Evolutionary conservation across 2,888 invertebrate genomes (phyloP), one percentile per base, ranked within the genome.

Genomic region (Steinernema carpocapsae): DNA sequence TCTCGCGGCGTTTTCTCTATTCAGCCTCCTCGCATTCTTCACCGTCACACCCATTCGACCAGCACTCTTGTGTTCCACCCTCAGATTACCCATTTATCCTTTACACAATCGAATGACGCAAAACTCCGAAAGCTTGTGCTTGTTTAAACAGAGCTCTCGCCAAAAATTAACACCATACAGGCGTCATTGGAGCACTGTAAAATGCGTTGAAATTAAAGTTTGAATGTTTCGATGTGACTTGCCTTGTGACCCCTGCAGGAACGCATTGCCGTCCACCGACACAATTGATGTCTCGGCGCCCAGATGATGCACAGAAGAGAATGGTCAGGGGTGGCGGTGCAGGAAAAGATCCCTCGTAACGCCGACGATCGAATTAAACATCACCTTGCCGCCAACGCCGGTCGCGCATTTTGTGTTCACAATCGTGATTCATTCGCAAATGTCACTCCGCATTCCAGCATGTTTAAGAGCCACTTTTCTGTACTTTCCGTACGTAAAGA

Each of bases 21-120:
- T 56, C 56, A 56, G 14, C 56, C 22, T 52, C 37, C 10, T 29
- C 26, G 64, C 64, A 64, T 64, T 64, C 64, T 64, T 64, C 37
- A 17, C 17, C 64, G 64, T 64, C 64, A 32, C 32, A 64, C 64
- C 64, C 64, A 32, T 29, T 64, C 64, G 64, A 64, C 64, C 64
- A 32, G 12, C 29, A 12, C 32, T 26, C 37, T 32, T 26, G 22
- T 64, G 64, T 64, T 64, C 64, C 64, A 64, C 32, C 37, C 64
- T 64, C 32, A 32, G 64, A 26, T 29, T 32, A 32, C 52, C 24
- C 24, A 22, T 2, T 52, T 52, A 52, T 52, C 24, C 52, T 52
- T 52, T 22, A 22, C 22, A 19, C 52, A 24, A 2, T 24, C 10
- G 24, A 52, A 17, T 52, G 52, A 22, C 52, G 52, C 52, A 52